Base-by-base conservation (phyloP, 2,888 invertebrate genomes). In the Torymus auratus region DNA sequence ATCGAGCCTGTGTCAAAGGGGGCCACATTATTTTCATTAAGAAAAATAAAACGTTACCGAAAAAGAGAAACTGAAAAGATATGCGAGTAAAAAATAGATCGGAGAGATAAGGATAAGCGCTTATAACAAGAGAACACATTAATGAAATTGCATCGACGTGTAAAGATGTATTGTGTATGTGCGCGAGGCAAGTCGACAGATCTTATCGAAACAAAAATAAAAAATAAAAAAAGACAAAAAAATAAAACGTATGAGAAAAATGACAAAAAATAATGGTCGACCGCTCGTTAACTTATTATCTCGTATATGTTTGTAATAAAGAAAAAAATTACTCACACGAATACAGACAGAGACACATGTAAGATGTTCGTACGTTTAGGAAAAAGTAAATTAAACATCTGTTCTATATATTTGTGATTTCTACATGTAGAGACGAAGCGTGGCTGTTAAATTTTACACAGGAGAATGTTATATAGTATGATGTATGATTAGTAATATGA, bases 1-100 rank as follows among this genome's bases (percentile, higher is more conserved):
- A 88, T 88, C 88, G 88, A 89, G 89, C 88, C 90, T 90, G 89
- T 88, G 86, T 88, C 86, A 86, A 87, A 87, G 83, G 90, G 89
- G 89, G 90, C 89, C 90, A 89, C 65, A 71, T 61, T 89, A 90
- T 90, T 90, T 90, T 90, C 88, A 87, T 87, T 86, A 86, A 85
- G 82, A 82, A 73, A 78, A 73, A 55, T 56, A 55, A 71, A 53
- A 20, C 28, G 17, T 61, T 56, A 58, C 11, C 28, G 61, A 50
- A 28, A 14, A 55, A 52, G 53, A 55, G 1, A 72, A 53, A n/a
- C 28, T 23, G 11, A 83, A 28, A 28, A 28, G 28, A 28, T 28
- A 4, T 80, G 70, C 81, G 84, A 78, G 75, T 72, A 58, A 60
- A 60, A 82, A 52, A 58, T 17, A 17, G 14, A 15, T 17, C n/a